Evolutionary conservation across 1,140 invertebrate genomes (phyloP), one percentile per base, ranked within the genome.

Genomic region (Dufourea novaeangliae): DNA sequence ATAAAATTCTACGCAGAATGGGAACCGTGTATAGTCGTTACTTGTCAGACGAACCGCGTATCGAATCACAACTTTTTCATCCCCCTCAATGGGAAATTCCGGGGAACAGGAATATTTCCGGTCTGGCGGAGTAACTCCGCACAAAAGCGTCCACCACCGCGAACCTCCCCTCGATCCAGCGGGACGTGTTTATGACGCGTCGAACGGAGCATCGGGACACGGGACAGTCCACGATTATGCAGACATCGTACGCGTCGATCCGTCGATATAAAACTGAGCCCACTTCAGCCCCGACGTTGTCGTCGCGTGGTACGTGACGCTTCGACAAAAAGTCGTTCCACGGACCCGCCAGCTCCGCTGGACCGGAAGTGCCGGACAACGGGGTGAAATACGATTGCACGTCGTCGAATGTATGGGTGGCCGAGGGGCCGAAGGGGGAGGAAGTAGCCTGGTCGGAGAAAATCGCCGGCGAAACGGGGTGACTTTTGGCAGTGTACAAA

Each of bases 351-450:
- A 66, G 64, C 64, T 62, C 70, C 66, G 71, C 56, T 80, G 61
- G 77, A 54, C 77, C 84, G 84, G 84, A 86, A 86, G 73, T 69
- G 79, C 37, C 78, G 78, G 84, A 81, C 83, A n/a, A 85, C 76
- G 56, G 80, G 67, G 72, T 86, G 74, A 85, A 86, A 86, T 83
- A 86, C 80, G 83, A 79, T 83, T 85, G 79, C 66, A 63, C 74
- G 59, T 37, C 50, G 68, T 66, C 79, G 63, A 78, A 83, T 80
- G 80, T 56, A 62, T 56, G 77, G 76, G 44, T 64, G 37, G n/a
- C 37, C 27, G n/a, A 62, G 57, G 64, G 34, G 34, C 8, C 34
- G 34, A 82, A n/a, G 61, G 67, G 64, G 68, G 39, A 52, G 39
- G 44, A 77, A n/a, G n/a, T n/a, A 32, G 71, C 25, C 32, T 59